Percentiles rank a stretch among this genome's conserved stretches.
Evolutionary conservation across 2,888 invertebrate species (phyloP).

Genomic region (Mimachlamys varia): DNA sequence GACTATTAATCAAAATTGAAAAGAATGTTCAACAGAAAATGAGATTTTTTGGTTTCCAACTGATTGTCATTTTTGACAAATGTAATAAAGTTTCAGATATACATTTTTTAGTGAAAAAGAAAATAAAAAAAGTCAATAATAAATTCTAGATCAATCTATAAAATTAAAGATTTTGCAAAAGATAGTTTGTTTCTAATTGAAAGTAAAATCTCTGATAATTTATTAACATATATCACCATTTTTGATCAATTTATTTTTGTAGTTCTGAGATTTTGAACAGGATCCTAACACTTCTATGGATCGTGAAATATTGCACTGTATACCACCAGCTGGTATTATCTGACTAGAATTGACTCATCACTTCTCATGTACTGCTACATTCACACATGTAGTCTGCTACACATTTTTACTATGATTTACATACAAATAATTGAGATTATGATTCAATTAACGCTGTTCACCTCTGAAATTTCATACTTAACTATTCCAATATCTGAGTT

Average conservation of each 20-base stretch:
- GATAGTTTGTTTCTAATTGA: too few relatives aligned
- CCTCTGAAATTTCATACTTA: too few relatives aligned
- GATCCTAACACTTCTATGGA: not conserved
- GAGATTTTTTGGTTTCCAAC: constrained; percentile 6
- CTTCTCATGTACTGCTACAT: not conserved
- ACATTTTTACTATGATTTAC: not conserved
- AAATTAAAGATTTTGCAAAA: too few relatives aligned
- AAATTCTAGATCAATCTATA: too few relatives aligned
- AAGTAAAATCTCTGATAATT: too few relatives aligned
- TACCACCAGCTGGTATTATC: not conserved
- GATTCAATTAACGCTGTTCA: not conserved
- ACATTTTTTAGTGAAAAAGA: not conserved
- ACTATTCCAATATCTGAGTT: too few relatives aligned
- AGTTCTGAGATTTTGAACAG: not conserved
- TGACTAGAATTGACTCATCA: constrained; percentile 2
- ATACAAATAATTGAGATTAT: not conserved
- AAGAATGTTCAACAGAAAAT: not conserved
- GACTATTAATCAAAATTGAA: not conserved
- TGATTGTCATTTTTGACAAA: constrained; percentile 10
- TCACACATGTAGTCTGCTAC: not conserved
- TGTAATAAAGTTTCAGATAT: not conserved
- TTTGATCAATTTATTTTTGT: too few relatives aligned
- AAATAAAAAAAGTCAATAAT: too few relatives aligned
- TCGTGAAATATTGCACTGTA: not conserved
- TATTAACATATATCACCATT: too few relatives aligned